phyloP scores from a whole-genome alignment of 2,888 invertebrate species.

The Cataglyphis livida region DNA sequence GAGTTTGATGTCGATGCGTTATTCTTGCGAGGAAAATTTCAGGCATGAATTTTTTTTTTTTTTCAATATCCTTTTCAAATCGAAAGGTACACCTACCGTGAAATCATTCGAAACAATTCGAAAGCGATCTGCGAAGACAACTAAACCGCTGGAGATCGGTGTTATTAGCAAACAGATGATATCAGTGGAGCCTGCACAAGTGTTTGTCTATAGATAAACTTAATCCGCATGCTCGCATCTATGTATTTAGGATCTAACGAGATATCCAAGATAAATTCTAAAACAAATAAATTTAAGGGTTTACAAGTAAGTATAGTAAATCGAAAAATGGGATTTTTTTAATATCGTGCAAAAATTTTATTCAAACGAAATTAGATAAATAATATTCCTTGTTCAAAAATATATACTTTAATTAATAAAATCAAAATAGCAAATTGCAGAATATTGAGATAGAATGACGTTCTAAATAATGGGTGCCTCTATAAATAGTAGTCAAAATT shows the following conservation, averaged over 20 bases:
- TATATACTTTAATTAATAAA: not conserved
- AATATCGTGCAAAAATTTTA: not conserved
- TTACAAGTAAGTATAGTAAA: not conserved
- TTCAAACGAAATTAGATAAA: not conserved
- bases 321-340: not conserved
- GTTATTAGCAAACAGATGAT: not conserved
- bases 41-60: constrained; percentile 9
- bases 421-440: not conserved
- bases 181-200: not conserved
- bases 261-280: not conserved
- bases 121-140: not conserved
- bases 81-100: not conserved
- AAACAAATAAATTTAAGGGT: constrained; percentile 5
- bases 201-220: not conserved
- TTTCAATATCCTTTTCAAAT: not conserved
- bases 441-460: not conserved
- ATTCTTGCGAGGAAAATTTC: constrained; percentile 7
- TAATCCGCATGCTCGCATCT: not conserved
- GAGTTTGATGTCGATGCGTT: not conserved
- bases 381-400: not conserved
- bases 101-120: not conserved
- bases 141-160: not conserved
- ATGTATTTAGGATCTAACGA: not conserved
- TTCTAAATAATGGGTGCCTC: too few relatives aligned
- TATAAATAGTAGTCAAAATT: not conserved